phyloP scores from a whole-genome alignment of 1,140 invertebrate genomes.

The Anoplolepis gracilipes region DNA sequence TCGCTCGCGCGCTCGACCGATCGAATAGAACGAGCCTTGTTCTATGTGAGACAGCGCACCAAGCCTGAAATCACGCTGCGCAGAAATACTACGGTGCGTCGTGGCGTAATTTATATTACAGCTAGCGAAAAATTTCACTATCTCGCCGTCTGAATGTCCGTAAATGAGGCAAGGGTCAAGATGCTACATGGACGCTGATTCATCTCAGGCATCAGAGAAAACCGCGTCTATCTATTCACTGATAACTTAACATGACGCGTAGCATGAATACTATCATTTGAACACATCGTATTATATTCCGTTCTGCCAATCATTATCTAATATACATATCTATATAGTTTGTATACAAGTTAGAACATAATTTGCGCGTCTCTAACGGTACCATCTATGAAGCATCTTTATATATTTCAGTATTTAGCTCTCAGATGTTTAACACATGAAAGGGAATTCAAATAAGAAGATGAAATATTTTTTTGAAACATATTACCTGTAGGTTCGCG shows the following conservation, averaged over 20 bases:
- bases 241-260: slow-evolving; percentile 27
- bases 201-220: slow-evolving; percentile 12
- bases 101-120: slow-evolving; percentile 51
- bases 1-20: slow-evolving; percentile 35
- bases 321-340: not conserved
- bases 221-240: slow-evolving; percentile 9
- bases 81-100: slow-evolving; percentile 9
- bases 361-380: not conserved
- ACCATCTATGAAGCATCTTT: not conserved
- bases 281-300: slow-evolving; percentile 19
- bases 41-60: slow-evolving; percentile 52
- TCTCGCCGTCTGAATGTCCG: slow-evolving; percentile 53
- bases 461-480: not conserved
- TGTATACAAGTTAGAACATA: not conserved
- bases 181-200: slow-evolving; percentile 39
- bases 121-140: slow-evolving; percentile 52
- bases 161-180: slow-evolving; percentile 56
- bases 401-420: not conserved
- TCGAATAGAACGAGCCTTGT: slow-evolving; percentile 71
- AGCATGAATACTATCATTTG: slow-evolving; percentile 19
- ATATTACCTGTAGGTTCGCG: not conserved
- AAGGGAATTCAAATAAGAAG: not conserved
- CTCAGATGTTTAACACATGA: not conserved
- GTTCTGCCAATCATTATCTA: not conserved
- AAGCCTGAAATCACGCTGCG: slow-evolving; percentile 61